phyloP scores from a whole-genome alignment of 2,797 vertebrate genomes.

The Sphenodon punctatus region DNA sequence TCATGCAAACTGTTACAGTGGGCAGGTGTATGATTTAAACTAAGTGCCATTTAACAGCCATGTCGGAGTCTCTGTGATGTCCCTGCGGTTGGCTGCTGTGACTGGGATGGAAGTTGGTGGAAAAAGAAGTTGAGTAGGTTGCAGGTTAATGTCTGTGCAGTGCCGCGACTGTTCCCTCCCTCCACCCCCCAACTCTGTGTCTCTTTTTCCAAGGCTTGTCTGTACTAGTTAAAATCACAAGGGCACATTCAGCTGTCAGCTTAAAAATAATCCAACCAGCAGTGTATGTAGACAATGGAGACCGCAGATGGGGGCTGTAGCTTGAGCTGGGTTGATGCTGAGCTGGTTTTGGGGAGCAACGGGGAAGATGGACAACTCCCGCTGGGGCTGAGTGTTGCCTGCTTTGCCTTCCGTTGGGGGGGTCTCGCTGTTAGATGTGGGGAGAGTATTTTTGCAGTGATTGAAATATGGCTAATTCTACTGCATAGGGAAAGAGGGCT shows the following conservation, averaged over 20 bases:
- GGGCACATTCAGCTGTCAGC: conserved; percentile 75
- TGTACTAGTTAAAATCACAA: conserved; percentile 36
- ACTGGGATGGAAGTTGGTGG: background rate
- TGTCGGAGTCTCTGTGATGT: background rate
- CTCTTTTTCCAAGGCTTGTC: background rate
- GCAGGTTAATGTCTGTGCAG: background rate
- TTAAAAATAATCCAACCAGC: conserved; percentile 76
- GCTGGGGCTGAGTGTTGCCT: accelerated
- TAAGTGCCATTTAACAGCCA: background rate
- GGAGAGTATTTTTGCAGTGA: too few species aligned
- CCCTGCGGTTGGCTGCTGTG: background rate
- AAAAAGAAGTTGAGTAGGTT: background rate
- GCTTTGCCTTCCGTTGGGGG: background rate
- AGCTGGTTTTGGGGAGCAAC: background rate
- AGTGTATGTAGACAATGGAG: conserved; percentile 61
- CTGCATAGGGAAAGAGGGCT: too few species aligned
- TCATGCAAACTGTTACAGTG: background rate
- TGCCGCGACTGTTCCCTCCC: background rate
- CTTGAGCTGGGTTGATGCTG: background rate
- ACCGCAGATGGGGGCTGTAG: conserved; percentile 49
- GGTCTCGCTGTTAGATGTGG: too few species aligned
- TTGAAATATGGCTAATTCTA: too few species aligned
- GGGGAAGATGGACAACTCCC: background rate
- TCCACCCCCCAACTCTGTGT: too few species aligned
- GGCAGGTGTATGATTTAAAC: background rate